phyloP scores from a whole-genome alignment of 2,888 invertebrate species.

The Exephanes ischioxanthus region DNA sequence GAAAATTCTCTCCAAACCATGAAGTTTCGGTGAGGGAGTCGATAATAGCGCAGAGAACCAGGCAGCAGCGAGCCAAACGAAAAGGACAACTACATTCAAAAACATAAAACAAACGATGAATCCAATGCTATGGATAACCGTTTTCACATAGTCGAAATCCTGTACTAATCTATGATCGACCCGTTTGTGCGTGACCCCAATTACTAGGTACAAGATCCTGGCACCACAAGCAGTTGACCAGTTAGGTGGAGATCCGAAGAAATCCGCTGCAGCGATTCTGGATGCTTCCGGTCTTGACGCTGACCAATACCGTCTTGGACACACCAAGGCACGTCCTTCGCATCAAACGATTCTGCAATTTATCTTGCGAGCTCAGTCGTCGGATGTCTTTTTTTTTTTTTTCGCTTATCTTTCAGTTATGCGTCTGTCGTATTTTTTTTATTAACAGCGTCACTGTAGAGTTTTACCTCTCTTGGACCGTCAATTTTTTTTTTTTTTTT shows the following conservation, averaged over 20 bases:
- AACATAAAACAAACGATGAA: background rate
- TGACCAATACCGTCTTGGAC: constrained; percentile 98
- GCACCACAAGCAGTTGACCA: constrained; percentile 95
- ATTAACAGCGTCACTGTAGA: background rate
- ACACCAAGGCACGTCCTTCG: constrained; percentile 96
- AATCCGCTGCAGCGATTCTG: constrained; percentile 93
- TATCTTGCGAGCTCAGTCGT: constrained; percentile 17
- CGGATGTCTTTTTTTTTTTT: background rate
- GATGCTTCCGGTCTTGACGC: constrained; percentile 93
- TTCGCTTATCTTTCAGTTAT: constrained; percentile 17
- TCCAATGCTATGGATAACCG: background rate
- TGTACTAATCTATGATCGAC: constrained; percentile 71
- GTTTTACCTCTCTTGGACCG: background rate
- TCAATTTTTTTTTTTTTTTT: background rate
- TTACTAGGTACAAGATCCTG: constrained; percentile 98
- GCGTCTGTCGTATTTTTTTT: background rate
- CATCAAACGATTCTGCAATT: constrained; percentile 43
- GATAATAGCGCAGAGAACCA: background rate
- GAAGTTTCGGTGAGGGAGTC: background rate
- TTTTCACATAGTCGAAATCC: constrained; percentile 16
- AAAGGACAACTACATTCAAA: background rate
- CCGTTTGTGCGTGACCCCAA: constrained; percentile 74
- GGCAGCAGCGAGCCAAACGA: background rate
- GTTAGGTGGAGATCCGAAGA: constrained; percentile 91
- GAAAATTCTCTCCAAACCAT: background rate